Base-by-base conservation (phyloP, 2,888 invertebrate species). In the Hipparchia sbordonii region DNA sequence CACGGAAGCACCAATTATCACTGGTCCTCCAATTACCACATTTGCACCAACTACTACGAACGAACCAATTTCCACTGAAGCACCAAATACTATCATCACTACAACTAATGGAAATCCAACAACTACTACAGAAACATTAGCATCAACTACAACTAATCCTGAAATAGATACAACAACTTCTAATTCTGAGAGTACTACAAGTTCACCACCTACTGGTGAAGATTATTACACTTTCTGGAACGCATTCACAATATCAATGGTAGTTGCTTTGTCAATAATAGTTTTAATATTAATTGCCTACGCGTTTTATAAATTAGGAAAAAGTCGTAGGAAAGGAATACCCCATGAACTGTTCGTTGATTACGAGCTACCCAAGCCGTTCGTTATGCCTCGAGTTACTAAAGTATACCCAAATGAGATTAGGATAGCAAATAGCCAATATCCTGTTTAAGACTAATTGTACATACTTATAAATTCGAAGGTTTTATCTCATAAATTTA, bases 301-400 rank as follows among this genome's bases (percentile, higher is more conserved):
- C 48, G 61, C 74, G 13, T 84, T 79, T 46, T 87, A 82, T 74
- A 77, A 81, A 56, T 62, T 84, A 39, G 87, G 87, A 8, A 82
- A 79, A 76, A 77, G 78, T 39, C 77, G 71, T 5, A 63, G 78
- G 71, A 69, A 74, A 76, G 68, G 72, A 61, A 45, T 69, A 9
- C 67, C 74, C 8, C 75, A 75, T 10, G 63, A 74, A 63, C 59
- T 78, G 52, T 59, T 78, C 45, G 72, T 68, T n/a, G 79, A 80
- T 72, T 72, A 70, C 57, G 79, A 80, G 69, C 33, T 79, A 62
- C 80, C 80, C 6, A 74, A 67, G 66, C 75, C 79, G 51, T 57
- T 78, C 33, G 63, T 72, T 57, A 75, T 82, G 48, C 82, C 82
- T 39, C 77, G 82, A 71, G 77, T 78, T 8, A 78, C 74, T 0